Conservation (phyloP, 2,113 vertebrate genomes). For the Sigmodon hispidus region DNA sequence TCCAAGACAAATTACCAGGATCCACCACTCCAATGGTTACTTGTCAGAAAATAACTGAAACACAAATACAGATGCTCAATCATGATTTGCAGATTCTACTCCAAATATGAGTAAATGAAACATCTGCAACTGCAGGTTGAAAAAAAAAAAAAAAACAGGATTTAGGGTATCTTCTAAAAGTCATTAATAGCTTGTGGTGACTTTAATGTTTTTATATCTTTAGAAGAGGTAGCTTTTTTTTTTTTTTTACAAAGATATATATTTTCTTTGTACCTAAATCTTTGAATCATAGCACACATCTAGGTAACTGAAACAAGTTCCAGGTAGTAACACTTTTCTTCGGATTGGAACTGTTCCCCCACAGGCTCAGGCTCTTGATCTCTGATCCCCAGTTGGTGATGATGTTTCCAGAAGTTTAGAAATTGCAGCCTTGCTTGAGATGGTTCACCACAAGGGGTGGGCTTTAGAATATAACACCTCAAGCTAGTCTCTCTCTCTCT, state of each 20-base stretch:
- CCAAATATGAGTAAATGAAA: too few species aligned
- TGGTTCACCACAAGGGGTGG: rapidly evolving
- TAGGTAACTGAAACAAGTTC: not conserved
- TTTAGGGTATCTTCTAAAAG: too few species aligned
- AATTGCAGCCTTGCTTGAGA: not conserved
- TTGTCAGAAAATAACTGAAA: too few species aligned
- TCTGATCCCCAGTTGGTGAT: not conserved
- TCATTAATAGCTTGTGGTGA: too few species aligned
- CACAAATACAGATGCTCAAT: too few species aligned
- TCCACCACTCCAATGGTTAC: too few species aligned
- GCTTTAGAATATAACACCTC: not conserved
- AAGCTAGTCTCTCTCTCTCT: too few species aligned
- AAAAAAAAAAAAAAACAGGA: too few species aligned
- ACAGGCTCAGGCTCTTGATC: not conserved
- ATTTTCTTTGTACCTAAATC: not conserved
- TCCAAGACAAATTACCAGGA: too few species aligned
- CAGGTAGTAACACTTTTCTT: not conserved
- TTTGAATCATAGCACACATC: not conserved
- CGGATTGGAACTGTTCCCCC: not conserved
- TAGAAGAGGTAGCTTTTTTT: not conserved
- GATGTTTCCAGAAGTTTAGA: not conserved
- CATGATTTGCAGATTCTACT: too few species aligned
- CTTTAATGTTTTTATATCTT: not conserved
- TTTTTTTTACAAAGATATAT: not conserved
- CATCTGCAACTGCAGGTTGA: too few species aligned